phyloP scores from a whole-genome alignment of 1,140 invertebrate genomes.

The Sitobion miscanthi region DNA sequence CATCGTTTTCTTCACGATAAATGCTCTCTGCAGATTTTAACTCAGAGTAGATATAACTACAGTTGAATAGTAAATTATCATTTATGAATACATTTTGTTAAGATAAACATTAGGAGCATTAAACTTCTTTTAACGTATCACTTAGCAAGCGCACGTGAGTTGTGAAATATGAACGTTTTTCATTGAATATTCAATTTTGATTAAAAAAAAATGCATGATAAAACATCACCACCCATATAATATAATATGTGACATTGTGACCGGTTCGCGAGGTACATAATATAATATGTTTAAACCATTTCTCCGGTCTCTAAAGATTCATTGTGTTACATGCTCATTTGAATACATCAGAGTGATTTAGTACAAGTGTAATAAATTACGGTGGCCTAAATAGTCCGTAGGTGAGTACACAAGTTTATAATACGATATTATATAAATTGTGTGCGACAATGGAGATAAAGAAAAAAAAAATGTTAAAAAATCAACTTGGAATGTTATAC shows the following conservation, averaged over 20 bases:
- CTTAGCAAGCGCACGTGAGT: background rate
- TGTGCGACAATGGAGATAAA: background rate
- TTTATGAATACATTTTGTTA: background rate
- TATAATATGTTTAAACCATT: constrained; percentile 10
- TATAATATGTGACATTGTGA: background rate
- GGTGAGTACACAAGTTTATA: background rate
- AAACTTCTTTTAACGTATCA: background rate
- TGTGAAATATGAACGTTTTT: background rate
- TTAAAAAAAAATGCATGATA: constrained; percentile 4
- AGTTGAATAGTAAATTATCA: background rate
- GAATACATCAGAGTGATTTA: constrained; percentile 36
- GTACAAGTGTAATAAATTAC: constrained; percentile 31
- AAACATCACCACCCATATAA: background rate
- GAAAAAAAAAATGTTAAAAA: background rate
- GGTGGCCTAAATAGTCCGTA: constrained; percentile 42
- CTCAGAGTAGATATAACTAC: background rate
- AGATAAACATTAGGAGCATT: background rate
- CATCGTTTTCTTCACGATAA: background rate
- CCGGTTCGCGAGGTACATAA: background rate
- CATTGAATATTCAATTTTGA: constrained; percentile 3
- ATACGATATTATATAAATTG: background rate
- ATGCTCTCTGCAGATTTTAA: background rate
- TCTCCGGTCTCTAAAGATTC: background rate
- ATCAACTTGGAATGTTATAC: background rate
- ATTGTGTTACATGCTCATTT: constrained; percentile 39